Evolutionary conservation across 1,140 invertebrate species (phyloP).

Genomic region (Caenorhabditis remanei): DNA sequence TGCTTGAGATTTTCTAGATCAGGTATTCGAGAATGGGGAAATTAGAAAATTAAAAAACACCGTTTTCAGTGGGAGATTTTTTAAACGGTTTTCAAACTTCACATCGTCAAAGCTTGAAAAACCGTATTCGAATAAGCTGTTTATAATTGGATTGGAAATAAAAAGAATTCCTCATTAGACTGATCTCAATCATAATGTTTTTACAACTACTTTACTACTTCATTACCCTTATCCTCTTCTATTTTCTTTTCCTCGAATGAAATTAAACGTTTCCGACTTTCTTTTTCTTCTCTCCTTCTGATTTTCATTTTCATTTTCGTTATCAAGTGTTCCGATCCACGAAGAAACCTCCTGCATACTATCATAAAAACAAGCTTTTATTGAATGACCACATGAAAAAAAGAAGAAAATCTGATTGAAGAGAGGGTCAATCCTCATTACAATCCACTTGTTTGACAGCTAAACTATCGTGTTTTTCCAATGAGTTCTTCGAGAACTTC

Average conservation of each 20-base stretch:
- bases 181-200: background rate
- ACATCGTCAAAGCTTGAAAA: background rate
- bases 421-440: conserved; percentile 23
- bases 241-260: background rate
- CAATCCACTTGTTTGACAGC: background rate
- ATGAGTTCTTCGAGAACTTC: background rate
- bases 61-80: background rate
- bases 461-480: background rate
- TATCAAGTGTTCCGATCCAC: conserved; percentile 33
- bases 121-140: no score
- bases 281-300: background rate
- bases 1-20: background rate
- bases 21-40: background rate
- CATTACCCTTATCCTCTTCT: conserved; percentile 6
- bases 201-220: conserved; percentile 7
- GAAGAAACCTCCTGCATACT: background rate
- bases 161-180: background rate
- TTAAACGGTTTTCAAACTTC: no score
- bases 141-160: background rate
- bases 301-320: background rate
- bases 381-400: conserved; percentile 1
- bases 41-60: background rate
- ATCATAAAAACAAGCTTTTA: conserved; percentile 39
- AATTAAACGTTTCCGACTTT: conserved; percentile 20
- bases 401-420: background rate